phyloP scores from a whole-genome alignment of 2,797 vertebrate species.

The Rousettus madagascariensis region DNA sequence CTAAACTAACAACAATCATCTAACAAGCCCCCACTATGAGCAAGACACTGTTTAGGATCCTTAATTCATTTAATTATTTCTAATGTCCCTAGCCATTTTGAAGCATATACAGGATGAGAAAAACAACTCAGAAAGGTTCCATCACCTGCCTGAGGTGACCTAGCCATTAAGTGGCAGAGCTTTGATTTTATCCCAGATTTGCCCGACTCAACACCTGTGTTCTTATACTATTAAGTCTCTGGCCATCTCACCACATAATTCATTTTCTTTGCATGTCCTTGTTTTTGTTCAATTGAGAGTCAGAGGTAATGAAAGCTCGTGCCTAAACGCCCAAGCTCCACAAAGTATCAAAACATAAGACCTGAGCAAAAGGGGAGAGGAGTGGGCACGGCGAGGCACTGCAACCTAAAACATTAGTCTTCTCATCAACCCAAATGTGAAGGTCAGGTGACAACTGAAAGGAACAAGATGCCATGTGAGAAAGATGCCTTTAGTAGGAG shows the following conservation, averaged over 20 bases:
- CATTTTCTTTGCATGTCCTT: constrained; percentile 9
- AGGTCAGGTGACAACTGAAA: background rate
- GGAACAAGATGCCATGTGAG: background rate
- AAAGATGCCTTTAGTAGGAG: background rate
- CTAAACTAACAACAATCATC: background rate
- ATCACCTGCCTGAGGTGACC: background rate
- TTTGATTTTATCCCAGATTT: background rate
- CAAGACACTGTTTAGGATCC: background rate
- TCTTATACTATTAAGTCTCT: background rate
- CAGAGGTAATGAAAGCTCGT: background rate
- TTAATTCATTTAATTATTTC: constrained; percentile 14
- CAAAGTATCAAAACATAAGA: background rate
- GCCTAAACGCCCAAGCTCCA: background rate
- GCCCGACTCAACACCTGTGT: background rate
- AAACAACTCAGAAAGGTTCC: background rate
- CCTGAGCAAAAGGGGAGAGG: background rate
- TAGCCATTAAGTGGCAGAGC: background rate
- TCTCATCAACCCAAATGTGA: background rate
- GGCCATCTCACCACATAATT: background rate
- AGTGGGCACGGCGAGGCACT: background rate
- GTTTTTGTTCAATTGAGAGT: constrained; percentile 30
- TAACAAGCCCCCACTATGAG: background rate
- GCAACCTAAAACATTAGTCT: background rate
- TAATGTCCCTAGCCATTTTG: background rate
- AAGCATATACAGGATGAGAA: background rate